These are phyloP conservation scores for Fulica atra DNA, from an alignment of 2,113 vertebrate species.

Conservation along the genomic window DNA sequence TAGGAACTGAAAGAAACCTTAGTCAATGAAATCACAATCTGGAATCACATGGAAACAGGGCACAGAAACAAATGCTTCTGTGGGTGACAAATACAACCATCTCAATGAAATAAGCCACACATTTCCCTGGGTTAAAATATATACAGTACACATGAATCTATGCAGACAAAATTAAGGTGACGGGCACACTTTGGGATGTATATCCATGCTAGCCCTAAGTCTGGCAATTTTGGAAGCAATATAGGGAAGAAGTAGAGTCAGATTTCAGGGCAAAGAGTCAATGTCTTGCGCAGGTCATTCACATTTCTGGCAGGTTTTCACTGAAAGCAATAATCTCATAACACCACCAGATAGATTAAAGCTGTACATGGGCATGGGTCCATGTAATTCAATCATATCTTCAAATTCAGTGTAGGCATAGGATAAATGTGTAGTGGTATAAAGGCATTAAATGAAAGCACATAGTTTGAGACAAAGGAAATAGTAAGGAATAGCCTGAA, in stretches of 20 bases:
- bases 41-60: background rate
- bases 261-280: background rate
- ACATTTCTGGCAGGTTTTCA: background rate
- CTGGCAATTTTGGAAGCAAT: background rate
- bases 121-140: background rate
- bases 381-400: background rate
- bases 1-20: background rate
- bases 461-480: background rate
- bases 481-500: background rate
- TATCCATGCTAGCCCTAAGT: background rate
- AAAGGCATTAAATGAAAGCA: background rate
- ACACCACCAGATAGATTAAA: background rate
- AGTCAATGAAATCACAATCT: background rate
- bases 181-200: background rate
- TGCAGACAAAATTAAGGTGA: background rate
- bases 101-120: background rate
- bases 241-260: background rate
- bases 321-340: background rate
- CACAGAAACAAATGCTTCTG: background rate
- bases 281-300: background rate
- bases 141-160: background rate
- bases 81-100: background rate
- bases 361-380: background rate
- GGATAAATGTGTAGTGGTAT: background rate
- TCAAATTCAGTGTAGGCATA: background rate